phyloP scores from a whole-genome alignment of 35 echinoderm and acorn worm species.

The Amphiura filiformis region DNA sequence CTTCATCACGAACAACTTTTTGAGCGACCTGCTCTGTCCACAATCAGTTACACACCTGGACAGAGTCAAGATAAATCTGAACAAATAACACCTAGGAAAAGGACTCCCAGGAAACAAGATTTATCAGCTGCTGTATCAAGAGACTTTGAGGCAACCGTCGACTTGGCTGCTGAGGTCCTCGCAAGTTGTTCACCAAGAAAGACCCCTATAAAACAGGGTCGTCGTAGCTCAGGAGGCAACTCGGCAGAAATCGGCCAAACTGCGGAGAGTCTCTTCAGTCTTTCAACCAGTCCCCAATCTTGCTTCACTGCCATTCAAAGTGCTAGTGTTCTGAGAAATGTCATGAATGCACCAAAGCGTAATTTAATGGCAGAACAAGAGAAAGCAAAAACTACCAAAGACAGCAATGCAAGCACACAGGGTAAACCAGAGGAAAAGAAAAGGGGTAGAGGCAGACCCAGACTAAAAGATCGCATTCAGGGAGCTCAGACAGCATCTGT shows the following conservation, averaged over 20 bases:
- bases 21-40: too few species aligned
- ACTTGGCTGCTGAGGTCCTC: background rate
- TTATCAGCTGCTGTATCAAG: background rate
- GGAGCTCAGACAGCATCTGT: background rate
- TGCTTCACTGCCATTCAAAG: background rate
- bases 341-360: background rate
- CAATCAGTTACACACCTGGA: background rate
- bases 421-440: background rate
- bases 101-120: background rate
- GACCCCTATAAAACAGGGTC: background rate
- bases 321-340: background rate
- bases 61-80: background rate
- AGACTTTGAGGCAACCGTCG: background rate
- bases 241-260: background rate
- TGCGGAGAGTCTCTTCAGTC: background rate
- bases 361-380: conserved; percentile 5
- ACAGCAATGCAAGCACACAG: background rate
- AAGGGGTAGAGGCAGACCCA: background rate
- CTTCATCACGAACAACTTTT: too few species aligned
- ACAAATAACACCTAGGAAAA: background rate
- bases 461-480: background rate
- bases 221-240: background rate
- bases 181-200: background rate
- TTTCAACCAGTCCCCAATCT: conserved; percentile 13
- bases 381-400: too few species aligned